phyloP scores from a whole-genome alignment of 2,797 vertebrate species.

The Spinibarbus caldwelli region DNA sequence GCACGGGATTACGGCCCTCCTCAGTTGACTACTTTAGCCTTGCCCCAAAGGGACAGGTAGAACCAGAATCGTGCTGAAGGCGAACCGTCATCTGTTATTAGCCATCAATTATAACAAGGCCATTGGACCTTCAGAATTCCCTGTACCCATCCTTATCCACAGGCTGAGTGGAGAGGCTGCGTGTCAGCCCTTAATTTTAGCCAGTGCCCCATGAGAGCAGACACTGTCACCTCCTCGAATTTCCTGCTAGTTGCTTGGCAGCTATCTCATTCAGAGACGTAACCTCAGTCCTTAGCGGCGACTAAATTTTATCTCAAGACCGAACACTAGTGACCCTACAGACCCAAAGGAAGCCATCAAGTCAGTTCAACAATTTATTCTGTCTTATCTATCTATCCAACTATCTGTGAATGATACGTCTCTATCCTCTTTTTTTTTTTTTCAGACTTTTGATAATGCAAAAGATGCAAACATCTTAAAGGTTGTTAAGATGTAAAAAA shows the following conservation, averaged over 20 bases:
- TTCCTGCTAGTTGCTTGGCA: constrained; percentile 45
- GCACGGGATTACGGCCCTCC: constrained; percentile 29
- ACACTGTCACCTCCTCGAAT: constrained; percentile 44
- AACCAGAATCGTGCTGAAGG: constrained; percentile 33
- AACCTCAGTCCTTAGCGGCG: constrained; percentile 41
- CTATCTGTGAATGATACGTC: background rate
- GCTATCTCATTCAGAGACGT: constrained; percentile 11
- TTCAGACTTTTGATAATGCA: background rate
- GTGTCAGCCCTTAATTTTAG: constrained; percentile 51
- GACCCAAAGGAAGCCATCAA: constrained; percentile 41
- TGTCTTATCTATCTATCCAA: background rate
- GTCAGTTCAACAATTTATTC: constrained; percentile 20
- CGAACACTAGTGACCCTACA: constrained; percentile 40
- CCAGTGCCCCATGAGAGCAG: constrained; percentile 28
- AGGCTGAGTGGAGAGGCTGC: constrained; percentile 9
- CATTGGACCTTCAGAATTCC: constrained; percentile 23
- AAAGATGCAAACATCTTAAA: no score
- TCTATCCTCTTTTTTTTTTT: background rate
- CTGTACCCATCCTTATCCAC: constrained; percentile 12
- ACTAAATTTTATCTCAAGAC: constrained; percentile 50
- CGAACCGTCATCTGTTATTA: constrained; percentile 49
- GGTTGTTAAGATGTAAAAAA: no score
- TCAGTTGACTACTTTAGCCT: constrained; percentile 42
- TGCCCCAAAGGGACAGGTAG: constrained; percentile 25
- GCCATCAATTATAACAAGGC: constrained; percentile 48